These are phyloP conservation scores for Leucosticte australis DNA, from an alignment of 2,113 vertebrate species.

Conservation along the genomic window DNA sequence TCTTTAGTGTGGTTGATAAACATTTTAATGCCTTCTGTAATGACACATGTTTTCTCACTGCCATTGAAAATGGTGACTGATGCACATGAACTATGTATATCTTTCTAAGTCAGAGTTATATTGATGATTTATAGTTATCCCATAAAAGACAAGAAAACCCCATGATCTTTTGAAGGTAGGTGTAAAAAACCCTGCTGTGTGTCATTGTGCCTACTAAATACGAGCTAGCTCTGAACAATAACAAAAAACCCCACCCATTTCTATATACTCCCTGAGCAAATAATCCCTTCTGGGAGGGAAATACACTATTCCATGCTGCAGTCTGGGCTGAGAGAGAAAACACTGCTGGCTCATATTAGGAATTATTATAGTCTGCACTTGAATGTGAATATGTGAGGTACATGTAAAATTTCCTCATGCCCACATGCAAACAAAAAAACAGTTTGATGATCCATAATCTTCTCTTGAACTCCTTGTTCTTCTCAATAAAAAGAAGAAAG, in stretches of 20 bases:
- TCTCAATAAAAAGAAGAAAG: background rate
- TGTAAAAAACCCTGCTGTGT: fast-evolving
- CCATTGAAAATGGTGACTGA: background rate
- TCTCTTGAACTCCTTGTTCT: background rate
- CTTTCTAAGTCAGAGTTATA: background rate
- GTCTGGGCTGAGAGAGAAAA: background rate
- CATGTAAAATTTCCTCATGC: background rate
- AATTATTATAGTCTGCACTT: background rate
- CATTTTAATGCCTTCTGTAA: background rate
- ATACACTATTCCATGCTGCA: background rate
- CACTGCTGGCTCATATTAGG: background rate
- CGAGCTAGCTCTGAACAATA: background rate
- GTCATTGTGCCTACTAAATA: background rate
- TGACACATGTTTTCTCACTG: background rate
- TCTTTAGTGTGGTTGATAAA: background rate
- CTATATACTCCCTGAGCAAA: background rate
- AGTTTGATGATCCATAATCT: background rate
- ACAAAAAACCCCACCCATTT: background rate
- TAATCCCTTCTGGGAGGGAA: background rate
- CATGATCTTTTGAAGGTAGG: background rate
- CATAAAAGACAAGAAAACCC: fast-evolving
- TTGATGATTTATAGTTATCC: background rate
- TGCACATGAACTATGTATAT: background rate
- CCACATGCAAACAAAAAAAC: background rate
- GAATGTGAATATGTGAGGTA: background rate